A percentile compares a stretch with the other conserved stretches of the same genome.
phyloP scores from a whole-genome alignment of 2,888 invertebrate genomes.

The Tetropium fuscum region DNA sequence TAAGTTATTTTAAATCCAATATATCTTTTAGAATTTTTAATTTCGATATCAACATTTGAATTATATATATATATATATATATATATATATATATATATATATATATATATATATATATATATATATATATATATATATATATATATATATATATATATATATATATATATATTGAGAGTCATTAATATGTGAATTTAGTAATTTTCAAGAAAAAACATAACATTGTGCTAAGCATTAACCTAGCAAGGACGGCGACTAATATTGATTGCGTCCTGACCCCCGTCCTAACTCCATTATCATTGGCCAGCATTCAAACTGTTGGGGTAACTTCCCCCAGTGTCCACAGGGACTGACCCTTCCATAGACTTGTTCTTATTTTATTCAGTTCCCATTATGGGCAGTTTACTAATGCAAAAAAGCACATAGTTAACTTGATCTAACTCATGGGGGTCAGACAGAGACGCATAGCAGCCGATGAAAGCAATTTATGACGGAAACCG shows the following conservation, averaged over 20 bases:
- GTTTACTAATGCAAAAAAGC: slow-evolving; percentile 36
- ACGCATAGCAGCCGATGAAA: background rate
- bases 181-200: no score
- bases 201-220: no score
- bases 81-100: no score
- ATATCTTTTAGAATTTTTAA: no score
- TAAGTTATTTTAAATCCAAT: no score
- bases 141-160: no score
- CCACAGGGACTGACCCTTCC: slow-evolving; percentile 55
- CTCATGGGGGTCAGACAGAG: slow-evolving; percentile 12
- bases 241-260: slow-evolving; percentile 15
- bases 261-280: slow-evolving; percentile 49
- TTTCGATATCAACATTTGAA: no score
- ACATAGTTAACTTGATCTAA: slow-evolving; percentile 20
- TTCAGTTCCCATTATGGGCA: slow-evolving; percentile 35
- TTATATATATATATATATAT: no score
- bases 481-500: background rate
- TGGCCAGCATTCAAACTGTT: slow-evolving; percentile 44
- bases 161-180: no score
- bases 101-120: no score
- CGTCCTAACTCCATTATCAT: slow-evolving; percentile 44
- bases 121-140: no score
- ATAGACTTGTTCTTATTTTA: slow-evolving; percentile 34
- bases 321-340: slow-evolving; percentile 48
- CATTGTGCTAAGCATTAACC: no score